Evolutionary conservation across 2,797 vertebrate species (phyloP).

Genomic region (Pygocentrus nattereri): DNA sequence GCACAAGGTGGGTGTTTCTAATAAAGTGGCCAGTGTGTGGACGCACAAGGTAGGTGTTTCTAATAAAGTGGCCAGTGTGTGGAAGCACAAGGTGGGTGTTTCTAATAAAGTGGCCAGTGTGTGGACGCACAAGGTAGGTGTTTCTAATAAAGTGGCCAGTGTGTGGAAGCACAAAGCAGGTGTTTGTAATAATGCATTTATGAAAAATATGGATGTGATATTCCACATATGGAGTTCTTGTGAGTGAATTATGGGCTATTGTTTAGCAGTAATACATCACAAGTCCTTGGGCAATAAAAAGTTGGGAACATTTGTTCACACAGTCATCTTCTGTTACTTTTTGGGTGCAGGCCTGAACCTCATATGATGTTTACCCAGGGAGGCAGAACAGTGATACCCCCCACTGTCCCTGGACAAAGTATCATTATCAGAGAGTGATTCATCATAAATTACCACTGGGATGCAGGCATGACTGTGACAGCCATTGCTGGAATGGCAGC

Average conservation of each 20-base stretch:
- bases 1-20: too few species aligned
- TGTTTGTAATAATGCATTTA: too few species aligned
- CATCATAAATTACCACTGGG: slow-evolving; percentile 64
- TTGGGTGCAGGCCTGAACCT: background rate
- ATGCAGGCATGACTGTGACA: slow-evolving; percentile 54
- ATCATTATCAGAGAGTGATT: slow-evolving; percentile 61
- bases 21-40: too few species aligned
- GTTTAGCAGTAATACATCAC: background rate
- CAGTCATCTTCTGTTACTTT: slow-evolving; percentile 2
- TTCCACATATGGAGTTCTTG: background rate
- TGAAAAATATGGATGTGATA: too few species aligned
- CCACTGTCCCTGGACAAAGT: slow-evolving; percentile 67
- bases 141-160: too few species aligned
- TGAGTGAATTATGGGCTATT: background rate
- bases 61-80: too few species aligned
- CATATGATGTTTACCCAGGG: background rate
- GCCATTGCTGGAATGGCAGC: slow-evolving; percentile 61
- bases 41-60: too few species aligned
- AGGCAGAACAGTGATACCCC: background rate
- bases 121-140: too few species aligned
- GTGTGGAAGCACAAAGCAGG: too few species aligned
- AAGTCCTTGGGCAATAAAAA: background rate
- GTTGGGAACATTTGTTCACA: slow-evolving; percentile 4
- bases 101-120: too few species aligned
- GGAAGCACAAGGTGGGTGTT: too few species aligned